A percentile compares a stretch with the other conserved stretches of the same genome.
phyloP scores from a whole-genome alignment of 2,113 vertebrate genomes.

The Periophthalmodon schlosseri region DNA sequence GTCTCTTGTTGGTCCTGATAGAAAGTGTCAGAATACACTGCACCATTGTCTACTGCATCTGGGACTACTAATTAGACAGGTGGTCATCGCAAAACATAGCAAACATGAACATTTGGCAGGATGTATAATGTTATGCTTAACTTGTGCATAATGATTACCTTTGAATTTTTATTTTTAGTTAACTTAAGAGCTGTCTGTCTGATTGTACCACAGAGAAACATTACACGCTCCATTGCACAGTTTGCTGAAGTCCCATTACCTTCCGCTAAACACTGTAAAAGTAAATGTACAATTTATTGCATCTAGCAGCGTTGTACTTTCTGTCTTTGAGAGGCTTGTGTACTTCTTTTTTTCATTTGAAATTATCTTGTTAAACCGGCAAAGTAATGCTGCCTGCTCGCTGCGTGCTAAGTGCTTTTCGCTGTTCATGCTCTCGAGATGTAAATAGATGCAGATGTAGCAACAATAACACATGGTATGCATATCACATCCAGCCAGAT shows the following conservation, averaged over 20 bases:
- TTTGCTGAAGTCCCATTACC: background rate
- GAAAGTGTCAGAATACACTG: background rate
- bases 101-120: background rate
- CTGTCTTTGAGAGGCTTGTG: background rate
- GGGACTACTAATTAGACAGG: background rate
- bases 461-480: background rate
- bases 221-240: background rate
- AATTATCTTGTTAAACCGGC: slow-evolving; percentile 2
- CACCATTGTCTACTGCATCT: background rate
- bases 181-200: background rate
- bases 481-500: slow-evolving; percentile 3
- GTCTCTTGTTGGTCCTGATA: background rate
- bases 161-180: background rate
- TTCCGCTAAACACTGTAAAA: background rate
- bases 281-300: slow-evolving; percentile 6
- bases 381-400: slow-evolving; percentile 1
- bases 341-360: slow-evolving; percentile 1
- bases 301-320: background rate
- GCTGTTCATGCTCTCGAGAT: slow-evolving; percentile 7
- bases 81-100: background rate
- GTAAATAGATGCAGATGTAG: slow-evolving; percentile 9
- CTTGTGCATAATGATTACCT: background rate
- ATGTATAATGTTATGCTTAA: slow-evolving; percentile 1
- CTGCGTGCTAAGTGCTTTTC: slow-evolving; percentile 10
- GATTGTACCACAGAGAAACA: background rate